A percentile compares a stretch with the other conserved stretches of the same genome.
Conservation (phyloP, 2,888 invertebrate species). For the Rhagophthalmus giganteus region DNA sequence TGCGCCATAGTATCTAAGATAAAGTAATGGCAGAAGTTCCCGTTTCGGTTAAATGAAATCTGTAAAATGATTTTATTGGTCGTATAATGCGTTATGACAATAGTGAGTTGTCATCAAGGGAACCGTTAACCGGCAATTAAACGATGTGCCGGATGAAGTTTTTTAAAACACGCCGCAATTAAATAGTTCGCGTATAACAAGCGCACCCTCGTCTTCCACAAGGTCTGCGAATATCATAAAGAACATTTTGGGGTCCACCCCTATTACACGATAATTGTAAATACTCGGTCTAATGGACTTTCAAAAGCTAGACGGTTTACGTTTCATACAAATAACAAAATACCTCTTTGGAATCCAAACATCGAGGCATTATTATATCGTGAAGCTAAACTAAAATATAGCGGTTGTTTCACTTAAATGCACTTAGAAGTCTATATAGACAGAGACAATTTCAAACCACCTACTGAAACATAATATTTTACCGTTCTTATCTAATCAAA, state of each 20-base stretch:
- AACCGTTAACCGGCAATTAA: constrained; percentile 55
- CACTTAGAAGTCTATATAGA: no score
- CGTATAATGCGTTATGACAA: constrained; percentile 48
- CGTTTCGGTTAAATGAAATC: constrained; percentile 28
- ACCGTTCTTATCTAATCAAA: no score
- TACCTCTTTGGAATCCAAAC: constrained; percentile 9
- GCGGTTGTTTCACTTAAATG: no score
- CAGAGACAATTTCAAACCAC: no score
- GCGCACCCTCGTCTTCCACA: constrained; percentile 32
- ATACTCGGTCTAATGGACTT: constrained; percentile 46
- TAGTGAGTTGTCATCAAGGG: constrained; percentile 47
- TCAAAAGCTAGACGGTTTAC: constrained; percentile 41
- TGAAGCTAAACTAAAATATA: no score
- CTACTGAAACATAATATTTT: no score
- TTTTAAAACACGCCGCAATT: constrained; percentile 34
- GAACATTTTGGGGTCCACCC: constrained; percentile 40
- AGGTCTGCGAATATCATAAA: constrained; percentile 38
- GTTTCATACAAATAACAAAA: constrained; percentile 28
- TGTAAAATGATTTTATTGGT: constrained; percentile 53
- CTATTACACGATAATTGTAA: constrained; percentile 39
- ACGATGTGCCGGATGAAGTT: constrained; percentile 51
- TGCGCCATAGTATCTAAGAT: constrained; percentile 25
- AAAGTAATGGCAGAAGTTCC: constrained; percentile 26
- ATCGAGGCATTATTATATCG: constrained; percentile 22
- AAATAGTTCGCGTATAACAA: constrained; percentile 32